phyloP scores from a whole-genome alignment of 2,888 invertebrate genomes.

The Busseola fusca region DNA sequence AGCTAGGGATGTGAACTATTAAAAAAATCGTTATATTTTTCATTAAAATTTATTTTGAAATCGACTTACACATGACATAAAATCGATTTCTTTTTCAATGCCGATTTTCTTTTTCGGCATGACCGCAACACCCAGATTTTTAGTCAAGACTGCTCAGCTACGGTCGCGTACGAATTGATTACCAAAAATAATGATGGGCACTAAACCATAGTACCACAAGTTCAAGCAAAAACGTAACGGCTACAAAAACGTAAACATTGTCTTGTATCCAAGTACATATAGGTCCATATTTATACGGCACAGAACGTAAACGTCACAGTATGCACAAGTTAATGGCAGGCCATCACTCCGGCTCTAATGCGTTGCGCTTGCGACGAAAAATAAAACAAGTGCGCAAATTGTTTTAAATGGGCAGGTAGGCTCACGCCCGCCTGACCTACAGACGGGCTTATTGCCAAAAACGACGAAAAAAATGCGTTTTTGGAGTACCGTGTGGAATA shows the following conservation, averaged over 20 bases:
- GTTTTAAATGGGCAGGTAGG: constrained; percentile 87
- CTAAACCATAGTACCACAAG: background rate
- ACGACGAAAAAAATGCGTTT: constrained; percentile 70
- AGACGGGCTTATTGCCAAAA: constrained; percentile 81
- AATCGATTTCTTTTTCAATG: too few relatives aligned
- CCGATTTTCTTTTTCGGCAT: too few relatives aligned
- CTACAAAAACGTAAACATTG: background rate
- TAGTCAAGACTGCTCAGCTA: background rate
- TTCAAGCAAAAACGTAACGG: background rate
- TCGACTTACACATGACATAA: too few relatives aligned
- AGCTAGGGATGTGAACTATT: too few relatives aligned
- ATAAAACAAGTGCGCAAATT: constrained; percentile 83
- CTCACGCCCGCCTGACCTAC: constrained; percentile 85
- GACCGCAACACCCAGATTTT: too few relatives aligned
- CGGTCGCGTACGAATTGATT: background rate
- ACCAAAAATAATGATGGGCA: background rate
- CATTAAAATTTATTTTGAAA: too few relatives aligned
- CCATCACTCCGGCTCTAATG: constrained; percentile 79
- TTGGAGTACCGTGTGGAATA: constrained; percentile 65
- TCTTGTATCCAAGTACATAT: constrained; percentile 19
- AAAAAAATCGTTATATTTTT: too few relatives aligned
- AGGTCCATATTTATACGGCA: constrained; percentile 3
- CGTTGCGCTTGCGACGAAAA: constrained; percentile 70
- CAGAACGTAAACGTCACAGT: constrained; percentile 68
- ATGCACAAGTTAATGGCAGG: constrained; percentile 72